Evolutionary conservation across 1,140 invertebrate species (phyloP), one percentile per base, ranked within the genome.

Genomic region (Holcopasites calliopsidis): DNA sequence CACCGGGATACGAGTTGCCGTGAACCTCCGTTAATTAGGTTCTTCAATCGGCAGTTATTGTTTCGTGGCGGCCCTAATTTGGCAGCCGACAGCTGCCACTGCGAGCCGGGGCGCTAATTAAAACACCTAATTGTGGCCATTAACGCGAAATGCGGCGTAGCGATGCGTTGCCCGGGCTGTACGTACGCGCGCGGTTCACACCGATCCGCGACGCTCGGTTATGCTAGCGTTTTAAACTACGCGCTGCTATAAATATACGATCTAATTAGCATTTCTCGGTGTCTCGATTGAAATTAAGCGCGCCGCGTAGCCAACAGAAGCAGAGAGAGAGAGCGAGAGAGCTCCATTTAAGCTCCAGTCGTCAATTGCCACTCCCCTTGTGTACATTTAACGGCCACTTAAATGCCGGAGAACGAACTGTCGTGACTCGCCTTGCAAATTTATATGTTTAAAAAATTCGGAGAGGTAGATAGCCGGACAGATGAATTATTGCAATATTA

Each of bases 71-170:
- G 86, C 85, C 86, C 88, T 90, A 90, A 90, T 90, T 90, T 87
- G 88, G 85, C 72, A 88, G 82, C 85, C 85, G 85, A 87, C 87
- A 89, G 87, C 87, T 86, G 86, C 88, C 73, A 83, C 81, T 84
- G 83, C 79, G 85, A 76, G 85, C 85, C 84, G 86, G 88, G 86
- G 81, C 88, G 87, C 90, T 91, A 90, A 91, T 91, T 91, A 91
- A 91, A 90, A 91, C 86, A 90, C 90, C 88, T 91, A 91, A 91
- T 91, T 91, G 90, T 90, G 87, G 88, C 87, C 87, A 90, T 91
- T 91, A 91, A 90, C 90, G 89, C 86, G 86, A 89, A 88, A 87
- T 84, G 85, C 85, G 83, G 88, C 84, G 86, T 87, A 84, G 85
- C 85, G 85, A 86, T 87, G 85, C 85, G 85, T 87, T 82, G 81